Evolutionary conservation across 1,140 invertebrate genomes (phyloP), one percentile per base, ranked within the genome.

Genomic region (Leptestheria dahalacensis): DNA sequence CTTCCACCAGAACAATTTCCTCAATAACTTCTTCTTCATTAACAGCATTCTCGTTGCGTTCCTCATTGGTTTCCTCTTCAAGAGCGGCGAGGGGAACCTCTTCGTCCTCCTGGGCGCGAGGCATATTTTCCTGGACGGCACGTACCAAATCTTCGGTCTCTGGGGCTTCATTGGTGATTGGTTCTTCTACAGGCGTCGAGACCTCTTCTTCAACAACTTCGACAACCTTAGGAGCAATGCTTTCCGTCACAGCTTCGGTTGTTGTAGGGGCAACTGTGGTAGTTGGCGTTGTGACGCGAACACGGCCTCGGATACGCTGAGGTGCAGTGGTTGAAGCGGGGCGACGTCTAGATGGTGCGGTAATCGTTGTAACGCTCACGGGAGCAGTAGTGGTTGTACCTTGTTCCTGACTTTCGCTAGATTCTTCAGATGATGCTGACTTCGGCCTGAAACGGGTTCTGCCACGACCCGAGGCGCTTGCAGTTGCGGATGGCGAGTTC

Each of bases 21-120:
- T 55, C 53, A 20, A 29, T 29, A 25, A 24, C 58, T 51, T 52
- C 58, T 59, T 29, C 58, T 10, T 50, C 58, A 3, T 10, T 18
- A 18, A 50, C 58, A 51, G 26, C 48, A 6, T 24, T 6, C n/a
- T 59, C 58, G 10, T 60, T 49, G 9, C 20, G 29, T 15, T 57
- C 18, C 25, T 48, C 47, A 15, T 48, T n/a, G 24, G 15, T n/a
- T 10, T 59, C 48, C 23, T 59, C 58, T 50, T 11, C 58, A 12
- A 41, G 15, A 15, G 33, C 53, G 10, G n/a, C 53, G 2, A 29
- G 21, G 12, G 53, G 9, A 6, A 26, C 25, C 4, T 55, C 53
- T 29, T 50, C 48, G n/a, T 50, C 18, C 23, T 55, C 53, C 4
- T 49, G 18, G 48, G 15, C 48, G 51, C 21, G 21, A 23, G 51